Conservation (phyloP, 1,140 invertebrate species). For the Heliconius melpomene region DNA sequence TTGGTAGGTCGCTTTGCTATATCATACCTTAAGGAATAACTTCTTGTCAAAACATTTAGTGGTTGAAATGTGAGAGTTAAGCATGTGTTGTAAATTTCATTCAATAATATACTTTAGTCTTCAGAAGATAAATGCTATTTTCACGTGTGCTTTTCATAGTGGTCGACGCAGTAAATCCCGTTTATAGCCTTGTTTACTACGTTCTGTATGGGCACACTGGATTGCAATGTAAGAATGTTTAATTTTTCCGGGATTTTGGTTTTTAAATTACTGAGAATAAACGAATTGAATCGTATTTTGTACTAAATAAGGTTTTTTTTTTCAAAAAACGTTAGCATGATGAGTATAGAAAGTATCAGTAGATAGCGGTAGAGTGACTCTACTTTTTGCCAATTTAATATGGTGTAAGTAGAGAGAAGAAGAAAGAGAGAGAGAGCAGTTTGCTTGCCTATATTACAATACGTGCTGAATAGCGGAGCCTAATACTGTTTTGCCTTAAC, state of each 20-base stretch:
- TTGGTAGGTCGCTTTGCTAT: neutral
- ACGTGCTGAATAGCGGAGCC: too few relatives aligned
- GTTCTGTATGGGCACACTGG: conserved; percentile 28
- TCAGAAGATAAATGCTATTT: conserved; percentile 21
- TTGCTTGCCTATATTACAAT: too few relatives aligned
- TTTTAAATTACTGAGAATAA: neutral
- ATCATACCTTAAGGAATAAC: neutral
- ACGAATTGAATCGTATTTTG: neutral
- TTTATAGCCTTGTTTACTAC: conserved; percentile 37
- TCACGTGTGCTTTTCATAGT: conserved; percentile 3
- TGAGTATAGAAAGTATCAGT: too few relatives aligned
- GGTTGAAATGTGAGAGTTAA: neutral
- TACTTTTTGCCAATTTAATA: too few relatives aligned
- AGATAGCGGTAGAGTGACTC: too few relatives aligned
- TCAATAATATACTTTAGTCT: conserved; percentile 16
- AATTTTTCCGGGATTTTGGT: neutral
- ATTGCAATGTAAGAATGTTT: conserved; percentile 16
- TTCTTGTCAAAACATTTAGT: neutral
- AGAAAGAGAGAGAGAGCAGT: too few relatives aligned
- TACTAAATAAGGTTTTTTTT: too few relatives aligned
- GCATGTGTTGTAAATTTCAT: neutral
- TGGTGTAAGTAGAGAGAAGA: too few relatives aligned
- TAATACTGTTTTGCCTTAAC: too few relatives aligned
- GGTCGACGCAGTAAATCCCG: conserved; percentile 26
- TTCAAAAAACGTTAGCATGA: too few relatives aligned